phyloP scores from a whole-genome alignment of 2,888 invertebrate genomes.

The Microctonus hyperodae region DNA sequence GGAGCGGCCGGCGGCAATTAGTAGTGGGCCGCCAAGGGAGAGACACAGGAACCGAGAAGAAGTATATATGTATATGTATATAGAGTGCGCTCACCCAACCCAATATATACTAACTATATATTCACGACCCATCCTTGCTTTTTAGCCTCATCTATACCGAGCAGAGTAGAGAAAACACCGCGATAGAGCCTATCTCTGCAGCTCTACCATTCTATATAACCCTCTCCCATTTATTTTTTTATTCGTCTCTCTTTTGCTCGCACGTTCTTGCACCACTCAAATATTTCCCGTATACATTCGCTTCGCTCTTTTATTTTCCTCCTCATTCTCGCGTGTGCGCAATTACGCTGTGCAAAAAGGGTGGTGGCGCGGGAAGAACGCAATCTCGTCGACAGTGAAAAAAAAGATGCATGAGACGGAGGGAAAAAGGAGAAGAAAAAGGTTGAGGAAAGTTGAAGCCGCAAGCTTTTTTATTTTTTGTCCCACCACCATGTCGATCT shows the following conservation, averaged over 20 bases:
- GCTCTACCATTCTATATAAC: not conserved
- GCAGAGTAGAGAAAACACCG: not conserved
- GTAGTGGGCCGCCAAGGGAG: conserved; percentile 61
- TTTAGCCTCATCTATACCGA: conserved; percentile 7
- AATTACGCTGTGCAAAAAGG: conserved; percentile 18
- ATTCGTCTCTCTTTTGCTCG: not conserved
- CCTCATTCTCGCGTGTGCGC: conserved; percentile 26
- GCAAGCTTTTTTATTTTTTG: conserved; percentile 61
- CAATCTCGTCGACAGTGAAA: conserved; percentile 47
- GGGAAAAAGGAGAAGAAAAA: conserved; percentile 37
- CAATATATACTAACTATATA: conserved; percentile 20
- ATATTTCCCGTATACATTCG: conserved; percentile 20
- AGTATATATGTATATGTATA: too few species aligned
- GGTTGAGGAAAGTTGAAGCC: conserved; percentile 52
- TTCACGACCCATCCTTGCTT: conserved; percentile 39
- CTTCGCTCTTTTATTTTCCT: conserved; percentile 20
- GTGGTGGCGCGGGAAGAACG: conserved; percentile 35
- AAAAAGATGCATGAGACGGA: conserved; percentile 52
- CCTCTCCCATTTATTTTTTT: not conserved
- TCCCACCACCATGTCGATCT: conserved; percentile 52
- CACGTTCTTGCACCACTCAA: conserved; percentile 12
- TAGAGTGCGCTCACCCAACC: conserved; percentile 7
- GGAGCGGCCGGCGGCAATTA: conserved; percentile 62
- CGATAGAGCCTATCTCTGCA: conserved; percentile 20
- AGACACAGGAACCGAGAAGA: conserved; percentile 2